These are phyloP conservation scores for Dioctria rufipes DNA, from an alignment of 2,888 invertebrate genomes.

Conservation along the genomic window DNA sequence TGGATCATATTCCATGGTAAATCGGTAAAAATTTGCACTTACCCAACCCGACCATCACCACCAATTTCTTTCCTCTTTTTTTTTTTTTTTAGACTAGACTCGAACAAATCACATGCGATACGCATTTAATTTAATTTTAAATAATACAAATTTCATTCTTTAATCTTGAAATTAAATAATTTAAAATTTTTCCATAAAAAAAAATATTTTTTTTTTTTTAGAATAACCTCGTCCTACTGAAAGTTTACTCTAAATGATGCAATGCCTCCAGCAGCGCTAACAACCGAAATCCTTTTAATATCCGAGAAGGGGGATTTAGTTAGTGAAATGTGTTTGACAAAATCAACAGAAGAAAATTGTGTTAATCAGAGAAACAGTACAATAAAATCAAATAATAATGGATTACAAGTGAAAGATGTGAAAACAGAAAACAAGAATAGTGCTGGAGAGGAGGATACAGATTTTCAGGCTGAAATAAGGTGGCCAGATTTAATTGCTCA, in stretches of 20 bases:
- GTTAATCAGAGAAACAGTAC: neutral
- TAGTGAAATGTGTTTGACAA: constrained; percentile 51
- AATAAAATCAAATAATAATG: neutral
- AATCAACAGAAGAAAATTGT: constrained; percentile 8
- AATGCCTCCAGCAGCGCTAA: constrained; percentile 53
- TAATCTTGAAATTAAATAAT: too few relatives aligned
- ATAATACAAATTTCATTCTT: too few relatives aligned
- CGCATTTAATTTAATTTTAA: too few relatives aligned
- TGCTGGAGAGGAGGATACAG: constrained; percentile 50
- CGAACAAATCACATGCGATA: too few relatives aligned
- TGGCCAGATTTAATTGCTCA: constrained; percentile 84
- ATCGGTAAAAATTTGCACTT: too few relatives aligned
- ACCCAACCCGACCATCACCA: too few relatives aligned
- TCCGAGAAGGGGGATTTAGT: neutral
- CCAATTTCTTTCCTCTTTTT: too few relatives aligned
- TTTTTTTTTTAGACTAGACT: too few relatives aligned
- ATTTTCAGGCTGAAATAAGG: constrained; percentile 76
- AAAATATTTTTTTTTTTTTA: neutral
- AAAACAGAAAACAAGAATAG: neutral
- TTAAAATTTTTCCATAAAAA: neutral
- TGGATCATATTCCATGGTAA: too few relatives aligned
- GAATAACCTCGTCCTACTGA: neutral
- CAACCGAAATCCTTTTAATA: constrained; percentile 41
- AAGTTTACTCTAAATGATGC: constrained; percentile 13
- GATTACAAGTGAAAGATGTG: neutral